These are phyloP conservation scores for Seira ritae DNA, from an alignment of 2,888 invertebrate species.

Conservation along the genomic window DNA sequence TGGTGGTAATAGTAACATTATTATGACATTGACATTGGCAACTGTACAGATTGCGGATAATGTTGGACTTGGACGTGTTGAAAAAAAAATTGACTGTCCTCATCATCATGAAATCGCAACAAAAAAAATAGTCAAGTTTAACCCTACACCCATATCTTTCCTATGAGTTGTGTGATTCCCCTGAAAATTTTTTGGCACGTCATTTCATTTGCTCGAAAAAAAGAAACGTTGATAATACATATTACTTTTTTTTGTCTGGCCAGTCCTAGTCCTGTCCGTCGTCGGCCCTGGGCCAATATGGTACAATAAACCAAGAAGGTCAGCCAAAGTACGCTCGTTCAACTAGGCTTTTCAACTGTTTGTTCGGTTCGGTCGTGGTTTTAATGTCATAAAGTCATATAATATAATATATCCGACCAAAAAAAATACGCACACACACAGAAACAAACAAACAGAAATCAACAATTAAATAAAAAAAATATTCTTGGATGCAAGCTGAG, in stretches of 20 bases:
- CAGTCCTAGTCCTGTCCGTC: not conserved
- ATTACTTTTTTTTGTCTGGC: constrained; percentile 34
- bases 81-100: constrained; percentile 53
- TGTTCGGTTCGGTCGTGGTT: too few species aligned
- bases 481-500: too few species aligned
- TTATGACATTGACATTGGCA: constrained; percentile 66
- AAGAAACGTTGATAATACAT: constrained; percentile 23
- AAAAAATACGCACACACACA: too few species aligned
- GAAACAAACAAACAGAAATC: too few species aligned
- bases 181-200: constrained; percentile 58
- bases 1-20: constrained; percentile 9
- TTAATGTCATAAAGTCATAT: too few species aligned
- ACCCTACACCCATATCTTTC: constrained; percentile 30
- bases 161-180: constrained; percentile 46
- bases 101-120: constrained; percentile 49
- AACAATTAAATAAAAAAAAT: too few species aligned
- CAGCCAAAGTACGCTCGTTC: constrained; percentile 26
- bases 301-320: constrained; percentile 16
- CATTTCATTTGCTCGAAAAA: constrained; percentile 50
- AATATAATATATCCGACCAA: too few species aligned
- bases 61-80: constrained; percentile 31
- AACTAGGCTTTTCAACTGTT: too few species aligned
- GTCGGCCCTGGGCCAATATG: constrained; percentile 41
- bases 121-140: constrained; percentile 19
- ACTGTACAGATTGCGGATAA: constrained; percentile 49